Evolutionary conservation across 2,797 vertebrate species (phyloP).

Genomic region (Hozukius guyotensis): DNA sequence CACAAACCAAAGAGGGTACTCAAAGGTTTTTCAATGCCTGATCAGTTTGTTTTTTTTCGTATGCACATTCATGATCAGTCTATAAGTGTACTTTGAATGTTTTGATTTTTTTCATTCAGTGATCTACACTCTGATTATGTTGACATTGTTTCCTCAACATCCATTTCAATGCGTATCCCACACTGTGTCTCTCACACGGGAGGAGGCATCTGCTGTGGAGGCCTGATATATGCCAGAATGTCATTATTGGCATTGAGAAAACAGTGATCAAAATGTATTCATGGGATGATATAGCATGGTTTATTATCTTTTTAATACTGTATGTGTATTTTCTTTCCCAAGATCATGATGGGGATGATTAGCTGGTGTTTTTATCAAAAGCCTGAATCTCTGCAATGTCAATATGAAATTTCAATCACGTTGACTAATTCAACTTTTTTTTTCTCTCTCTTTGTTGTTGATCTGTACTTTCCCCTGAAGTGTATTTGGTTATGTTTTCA

Average conservation of each 20-base stretch:
- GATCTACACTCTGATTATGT: conserved; percentile 27
- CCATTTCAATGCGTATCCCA: conserved; percentile 44
- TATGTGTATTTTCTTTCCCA: conserved; percentile 68
- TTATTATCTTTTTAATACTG: conserved; percentile 71
- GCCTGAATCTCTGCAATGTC: conserved; percentile 60
- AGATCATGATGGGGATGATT: conserved; percentile 56
- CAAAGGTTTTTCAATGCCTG: conserved; percentile 34
- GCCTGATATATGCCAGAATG: conserved; percentile 46
- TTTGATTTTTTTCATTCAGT: conserved; percentile 32
- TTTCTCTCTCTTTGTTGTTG: conserved; percentile 43
- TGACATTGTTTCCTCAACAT: conserved; percentile 37
- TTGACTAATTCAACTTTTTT: conserved; percentile 45
- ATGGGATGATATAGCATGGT: conserved; percentile 70
- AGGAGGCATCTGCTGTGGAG: conserved; percentile 29
- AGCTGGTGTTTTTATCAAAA: conserved; percentile 62
- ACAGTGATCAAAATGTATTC: conserved; percentile 57
- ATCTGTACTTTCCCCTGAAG: conserved; percentile 56
- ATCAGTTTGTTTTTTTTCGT: conserved; percentile 22
- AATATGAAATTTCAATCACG: conserved; percentile 55
- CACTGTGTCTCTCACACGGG: conserved; percentile 12
- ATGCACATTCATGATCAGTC: conserved; percentile 56
- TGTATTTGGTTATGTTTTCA: conserved; percentile 64
- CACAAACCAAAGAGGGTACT: conserved; percentile 79
- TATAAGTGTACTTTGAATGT: conserved; percentile 59
- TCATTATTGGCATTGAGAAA: conserved; percentile 49